These are phyloP conservation scores for Ispidina picta DNA, from an alignment of 2,797 vertebrate species.

Conservation along the genomic window DNA sequence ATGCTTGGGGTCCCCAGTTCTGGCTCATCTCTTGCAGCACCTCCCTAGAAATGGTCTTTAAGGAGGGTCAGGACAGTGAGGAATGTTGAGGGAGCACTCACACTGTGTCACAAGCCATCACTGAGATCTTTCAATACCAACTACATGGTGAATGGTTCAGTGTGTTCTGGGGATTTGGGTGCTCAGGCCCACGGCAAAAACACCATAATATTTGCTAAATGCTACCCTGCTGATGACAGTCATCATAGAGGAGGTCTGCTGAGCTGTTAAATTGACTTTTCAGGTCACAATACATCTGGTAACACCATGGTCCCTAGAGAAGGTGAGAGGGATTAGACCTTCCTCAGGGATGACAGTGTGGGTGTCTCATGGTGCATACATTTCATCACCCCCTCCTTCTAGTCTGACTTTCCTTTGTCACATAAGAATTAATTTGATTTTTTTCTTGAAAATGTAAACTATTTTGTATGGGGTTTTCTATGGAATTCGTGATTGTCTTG, in stretches of 20 bases:
- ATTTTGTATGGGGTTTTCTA: not conserved
- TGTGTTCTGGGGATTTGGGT: not conserved
- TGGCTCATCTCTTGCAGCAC: not conserved
- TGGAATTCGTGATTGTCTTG: not conserved
- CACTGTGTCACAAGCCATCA: rapidly evolving
- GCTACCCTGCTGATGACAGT: not conserved
- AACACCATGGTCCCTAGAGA: not conserved
- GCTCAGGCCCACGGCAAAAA: not conserved
- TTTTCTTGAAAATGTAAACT: not conserved
- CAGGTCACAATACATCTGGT: not conserved
- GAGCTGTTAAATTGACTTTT: not conserved
- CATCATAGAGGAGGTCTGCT: not conserved
- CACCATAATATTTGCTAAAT: not conserved
- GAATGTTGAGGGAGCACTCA: rapidly evolving
- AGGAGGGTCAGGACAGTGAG: not conserved
- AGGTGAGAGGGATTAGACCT: not conserved
- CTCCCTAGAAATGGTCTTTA: not conserved
- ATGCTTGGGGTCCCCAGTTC: not conserved
- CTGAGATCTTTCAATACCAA: not conserved
- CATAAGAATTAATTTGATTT: not conserved
- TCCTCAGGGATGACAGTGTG: not conserved
- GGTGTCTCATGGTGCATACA: not conserved
- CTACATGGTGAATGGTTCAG: rapidly evolving
- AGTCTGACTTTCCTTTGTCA: not conserved
- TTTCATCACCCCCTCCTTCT: not conserved